Conservation (phyloP, 2,888 invertebrate species). For the Drosophila setosimentum region DNA sequence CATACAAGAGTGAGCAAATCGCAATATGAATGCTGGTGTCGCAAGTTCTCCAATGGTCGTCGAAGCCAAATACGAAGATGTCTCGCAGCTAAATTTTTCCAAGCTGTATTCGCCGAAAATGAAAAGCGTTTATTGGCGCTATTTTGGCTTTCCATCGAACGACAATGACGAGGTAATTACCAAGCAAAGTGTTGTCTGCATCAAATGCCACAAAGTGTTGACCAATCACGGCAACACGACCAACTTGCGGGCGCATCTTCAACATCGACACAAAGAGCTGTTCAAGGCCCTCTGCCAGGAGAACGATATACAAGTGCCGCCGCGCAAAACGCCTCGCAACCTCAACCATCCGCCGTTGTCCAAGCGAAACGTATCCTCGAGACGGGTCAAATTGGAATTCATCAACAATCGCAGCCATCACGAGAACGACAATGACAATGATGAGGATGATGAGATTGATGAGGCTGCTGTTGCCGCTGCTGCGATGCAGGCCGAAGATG, state of each 20-base stretch:
- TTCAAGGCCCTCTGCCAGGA: slow-evolving; percentile 79
- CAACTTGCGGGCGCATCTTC: slow-evolving; percentile 83
- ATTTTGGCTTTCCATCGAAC: slow-evolving; percentile 85
- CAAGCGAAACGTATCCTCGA: slow-evolving; percentile 50
- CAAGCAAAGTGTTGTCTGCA: slow-evolving; percentile 84
- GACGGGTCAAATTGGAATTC: slow-evolving; percentile 63
- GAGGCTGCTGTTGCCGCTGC: slow-evolving; percentile 72
- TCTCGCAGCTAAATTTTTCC: slow-evolving; percentile 78
- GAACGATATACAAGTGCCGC: slow-evolving; percentile 82
- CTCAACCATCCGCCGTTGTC: slow-evolving; percentile 60
- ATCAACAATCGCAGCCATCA: slow-evolving; percentile 53
- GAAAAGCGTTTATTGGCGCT: slow-evolving; percentile 85
- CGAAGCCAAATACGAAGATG: slow-evolving; percentile 71
- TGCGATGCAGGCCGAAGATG: slow-evolving; percentile 74
- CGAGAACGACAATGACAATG: slow-evolving; percentile 66
- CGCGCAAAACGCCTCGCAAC: slow-evolving; percentile 75
- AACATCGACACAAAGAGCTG: slow-evolving; percentile 82
- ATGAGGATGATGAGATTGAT: slow-evolving; percentile 68
- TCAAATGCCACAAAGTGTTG: slow-evolving; percentile 82
- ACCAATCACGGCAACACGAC: slow-evolving; percentile 85
- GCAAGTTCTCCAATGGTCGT: slow-evolving; percentile 60
- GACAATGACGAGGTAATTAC: slow-evolving; percentile 83
- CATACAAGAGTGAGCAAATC: not conserved
- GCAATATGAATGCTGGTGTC: slow-evolving; percentile 66
- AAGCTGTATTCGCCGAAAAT: slow-evolving; percentile 84